phyloP scores from a whole-genome alignment of 2,888 invertebrate species.

The Pteria penguin region DNA sequence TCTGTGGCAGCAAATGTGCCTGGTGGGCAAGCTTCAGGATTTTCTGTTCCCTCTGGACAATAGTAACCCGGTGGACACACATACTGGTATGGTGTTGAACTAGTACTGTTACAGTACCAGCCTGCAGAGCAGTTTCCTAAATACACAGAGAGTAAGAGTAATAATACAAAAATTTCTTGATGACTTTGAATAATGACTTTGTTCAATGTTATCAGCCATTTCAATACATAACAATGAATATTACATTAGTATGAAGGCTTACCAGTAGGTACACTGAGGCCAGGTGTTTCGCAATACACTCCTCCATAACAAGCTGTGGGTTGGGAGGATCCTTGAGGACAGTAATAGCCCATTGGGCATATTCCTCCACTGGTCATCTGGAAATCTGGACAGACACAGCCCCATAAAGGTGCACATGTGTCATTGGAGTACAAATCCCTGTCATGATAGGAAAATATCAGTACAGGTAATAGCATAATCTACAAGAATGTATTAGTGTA shows the following conservation, averaged over 20 bases:
- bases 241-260: background rate
- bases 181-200: too few relatives aligned
- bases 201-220: too few relatives aligned
- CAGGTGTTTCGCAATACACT: constrained; percentile 73
- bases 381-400: constrained; percentile 76
- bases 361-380: constrained; percentile 72
- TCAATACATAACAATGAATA: too few relatives aligned
- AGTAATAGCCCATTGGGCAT: constrained; percentile 73
- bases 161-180: too few relatives aligned
- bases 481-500: too few relatives aligned
- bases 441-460: constrained; percentile 20
- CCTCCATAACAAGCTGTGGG: constrained; percentile 74
- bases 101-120: constrained; percentile 76
- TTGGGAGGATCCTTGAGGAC: constrained; percentile 68
- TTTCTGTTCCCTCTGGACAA: constrained; percentile 71
- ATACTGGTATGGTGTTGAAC: constrained; percentile 68
- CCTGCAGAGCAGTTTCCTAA: constrained; percentile 76
- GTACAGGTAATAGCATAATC: too few relatives aligned
- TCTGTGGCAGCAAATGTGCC: constrained; percentile 72
- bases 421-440: constrained; percentile 72
- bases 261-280: constrained; percentile 73
- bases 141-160: too few relatives aligned
- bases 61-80: constrained; percentile 75
- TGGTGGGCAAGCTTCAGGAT: constrained; percentile 72
- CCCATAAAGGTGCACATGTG: constrained; percentile 76